Percentiles rank a stretch among this genome's conserved stretches.
These are phyloP conservation scores for Pelobates cultripes DNA, from an alignment of 2,797 vertebrate species.

Conservation along the genomic window DNA sequence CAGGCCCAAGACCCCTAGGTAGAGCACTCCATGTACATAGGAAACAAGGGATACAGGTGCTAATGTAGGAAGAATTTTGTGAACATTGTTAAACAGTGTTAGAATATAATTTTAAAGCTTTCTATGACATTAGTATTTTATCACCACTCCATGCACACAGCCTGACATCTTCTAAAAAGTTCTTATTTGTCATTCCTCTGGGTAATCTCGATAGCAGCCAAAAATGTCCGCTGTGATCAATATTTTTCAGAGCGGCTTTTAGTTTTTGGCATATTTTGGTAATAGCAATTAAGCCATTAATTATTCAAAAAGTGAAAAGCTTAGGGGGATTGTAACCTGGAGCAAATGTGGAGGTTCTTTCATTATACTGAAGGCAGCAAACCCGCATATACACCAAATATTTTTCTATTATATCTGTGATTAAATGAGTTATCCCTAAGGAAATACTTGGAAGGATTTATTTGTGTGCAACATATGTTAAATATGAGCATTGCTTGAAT, in stretches of 20 bases:
- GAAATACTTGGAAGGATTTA: too few relatives aligned
- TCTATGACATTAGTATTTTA: neutral
- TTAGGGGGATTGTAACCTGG: neutral
- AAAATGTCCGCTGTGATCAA: constrained; percentile 20
- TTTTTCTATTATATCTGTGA: neutral
- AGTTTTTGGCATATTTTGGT: constrained; percentile 22
- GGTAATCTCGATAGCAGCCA: constrained; percentile 12
- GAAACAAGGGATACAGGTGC: too few relatives aligned
- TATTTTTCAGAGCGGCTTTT: constrained; percentile 7
- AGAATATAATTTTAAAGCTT: too few relatives aligned
- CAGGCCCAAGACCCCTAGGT: too few relatives aligned
- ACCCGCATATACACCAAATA: neutral
- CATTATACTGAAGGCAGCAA: neutral
- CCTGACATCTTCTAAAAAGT: neutral
- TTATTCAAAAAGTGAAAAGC: constrained; percentile 29
- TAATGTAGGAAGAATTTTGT: too few relatives aligned
- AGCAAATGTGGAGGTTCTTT: neutral
- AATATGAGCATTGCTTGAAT: too few relatives aligned
- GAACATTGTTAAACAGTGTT: too few relatives aligned
- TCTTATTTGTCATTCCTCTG: neutral
- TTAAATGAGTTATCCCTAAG: neutral
- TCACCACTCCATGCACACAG: too few relatives aligned
- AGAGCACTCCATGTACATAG: too few relatives aligned
- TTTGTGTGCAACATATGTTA: too few relatives aligned
- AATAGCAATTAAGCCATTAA: constrained; percentile 42